Evolutionary conservation across 35 echinoderm and acorn worm species (phyloP).

Genomic region (Ophiothrix spiculata): DNA sequence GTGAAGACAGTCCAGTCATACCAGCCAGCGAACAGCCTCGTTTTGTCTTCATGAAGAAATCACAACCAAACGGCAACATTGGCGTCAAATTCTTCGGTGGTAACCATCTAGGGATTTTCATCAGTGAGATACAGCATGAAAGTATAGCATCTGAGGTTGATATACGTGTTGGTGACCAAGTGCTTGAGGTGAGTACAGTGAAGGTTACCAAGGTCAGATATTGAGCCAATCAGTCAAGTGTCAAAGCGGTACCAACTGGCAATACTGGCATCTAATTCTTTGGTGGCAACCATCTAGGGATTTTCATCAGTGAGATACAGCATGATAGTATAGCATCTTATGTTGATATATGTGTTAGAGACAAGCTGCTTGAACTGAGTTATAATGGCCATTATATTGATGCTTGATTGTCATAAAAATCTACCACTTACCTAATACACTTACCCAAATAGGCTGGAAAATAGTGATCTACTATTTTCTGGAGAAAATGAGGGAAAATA

Average conservation of each 20-base stretch:
- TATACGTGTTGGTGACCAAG: conserved; percentile 77
- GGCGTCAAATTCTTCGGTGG: conserved; percentile 72
- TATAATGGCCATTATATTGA: too few species aligned
- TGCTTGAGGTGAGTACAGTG: conserved; percentile 86
- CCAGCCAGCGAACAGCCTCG: conserved; percentile 43
- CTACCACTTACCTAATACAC: too few species aligned
- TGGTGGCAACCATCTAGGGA: conserved; percentile 81
- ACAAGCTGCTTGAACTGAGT: conserved; percentile 86
- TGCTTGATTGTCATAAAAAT: too few species aligned
- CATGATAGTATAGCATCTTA: conserved; percentile 53
- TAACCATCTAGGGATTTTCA: conserved; percentile 83
- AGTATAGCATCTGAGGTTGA: conserved; percentile 62
- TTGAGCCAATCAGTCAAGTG: too few species aligned
- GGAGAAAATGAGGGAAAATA: too few species aligned
- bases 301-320: conserved; percentile 84
- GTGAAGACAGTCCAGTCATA: not conserved
- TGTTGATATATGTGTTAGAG: conserved; percentile 62
- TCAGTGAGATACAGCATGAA: conserved; percentile 65
- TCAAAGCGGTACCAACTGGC: too few species aligned
- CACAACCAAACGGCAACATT: conserved; percentile 43
- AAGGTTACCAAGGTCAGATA: too few species aligned
- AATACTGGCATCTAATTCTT: conserved; percentile 56
- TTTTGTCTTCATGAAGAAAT: conserved; percentile 79
- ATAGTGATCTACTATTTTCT: too few species aligned
- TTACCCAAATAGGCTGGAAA: too few species aligned